These are phyloP conservation scores for Drosophila trichaetosa DNA, from an alignment of 2,888 invertebrate genomes.

Conservation along the genomic window DNA sequence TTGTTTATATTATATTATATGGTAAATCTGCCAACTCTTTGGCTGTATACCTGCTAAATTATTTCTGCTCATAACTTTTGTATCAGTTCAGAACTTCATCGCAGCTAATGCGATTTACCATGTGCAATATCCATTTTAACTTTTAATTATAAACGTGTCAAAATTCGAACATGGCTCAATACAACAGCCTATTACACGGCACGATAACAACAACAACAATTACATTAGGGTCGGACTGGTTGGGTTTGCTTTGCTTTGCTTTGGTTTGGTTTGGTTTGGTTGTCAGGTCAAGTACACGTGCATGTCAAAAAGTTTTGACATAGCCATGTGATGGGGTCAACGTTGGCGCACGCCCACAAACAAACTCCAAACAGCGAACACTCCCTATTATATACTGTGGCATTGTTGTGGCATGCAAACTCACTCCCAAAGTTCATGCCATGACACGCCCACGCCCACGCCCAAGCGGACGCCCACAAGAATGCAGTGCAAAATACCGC, in stretches of 20 bases:
- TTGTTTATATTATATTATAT: not conserved
- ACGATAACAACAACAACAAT: slow-evolving; percentile 24
- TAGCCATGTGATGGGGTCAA: slow-evolving; percentile 53
- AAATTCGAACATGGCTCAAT: slow-evolving; percentile 36
- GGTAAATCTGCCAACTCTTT: not conserved
- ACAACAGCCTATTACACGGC: not conserved
- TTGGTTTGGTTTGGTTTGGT: slow-evolving; percentile 16
- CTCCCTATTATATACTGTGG: slow-evolving; percentile 51
- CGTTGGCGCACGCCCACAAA: slow-evolving; percentile 3
- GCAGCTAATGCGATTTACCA: not conserved
- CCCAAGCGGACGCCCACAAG: slow-evolving; percentile 41
- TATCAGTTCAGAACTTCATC: not conserved
- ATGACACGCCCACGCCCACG: not conserved
- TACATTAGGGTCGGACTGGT: slow-evolving; percentile 6
- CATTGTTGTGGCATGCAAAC: slow-evolving; percentile 57
- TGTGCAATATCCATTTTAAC: slow-evolving; percentile 12
- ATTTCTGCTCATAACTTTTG: not conserved
- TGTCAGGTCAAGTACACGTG: slow-evolving; percentile 71
- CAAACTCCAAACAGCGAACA: slow-evolving; percentile 16
- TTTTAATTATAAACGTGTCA: slow-evolving; percentile 59
- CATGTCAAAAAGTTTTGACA: slow-evolving; percentile 74
- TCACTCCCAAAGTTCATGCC: slow-evolving; percentile 2
- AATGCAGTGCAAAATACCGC: slow-evolving; percentile 43
- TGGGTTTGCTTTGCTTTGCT: not conserved
- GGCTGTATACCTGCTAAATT: not conserved